A percentile compares a stretch with the other conserved stretches of the same genome.
phyloP scores from a whole-genome alignment of 2,797 vertebrate species.

The Gymnoscopelus braueri region DNA sequence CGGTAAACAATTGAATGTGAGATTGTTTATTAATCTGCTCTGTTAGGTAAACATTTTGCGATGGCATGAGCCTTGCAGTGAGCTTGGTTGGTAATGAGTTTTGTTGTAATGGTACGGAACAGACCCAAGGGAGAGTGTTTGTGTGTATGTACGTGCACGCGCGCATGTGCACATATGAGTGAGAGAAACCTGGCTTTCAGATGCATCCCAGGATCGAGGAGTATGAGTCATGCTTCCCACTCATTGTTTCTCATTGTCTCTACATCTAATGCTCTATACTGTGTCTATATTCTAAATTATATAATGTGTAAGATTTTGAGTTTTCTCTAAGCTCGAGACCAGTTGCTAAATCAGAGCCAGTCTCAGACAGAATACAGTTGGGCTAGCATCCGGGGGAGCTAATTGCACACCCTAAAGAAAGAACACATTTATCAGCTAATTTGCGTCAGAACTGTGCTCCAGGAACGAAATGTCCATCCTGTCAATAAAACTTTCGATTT shows the following conservation, averaged over 20 bases:
- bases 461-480: conserved; percentile 18
- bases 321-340: conserved; percentile 1
- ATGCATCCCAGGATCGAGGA: conserved; percentile 7
- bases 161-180: neutral
- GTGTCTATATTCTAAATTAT: neutral
- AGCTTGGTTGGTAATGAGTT: conserved; percentile 24
- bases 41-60: conserved; percentile 13
- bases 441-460: conserved; percentile 10
- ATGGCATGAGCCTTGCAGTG: neutral
- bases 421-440: conserved; percentile 31
- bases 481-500: conserved; percentile 49
- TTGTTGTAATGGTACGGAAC: conserved; percentile 24
- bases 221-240: conserved; percentile 26
- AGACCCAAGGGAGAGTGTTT: neutral
- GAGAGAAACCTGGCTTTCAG: conserved; percentile 26
- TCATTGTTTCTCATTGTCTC: neutral
- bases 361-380: neutral
- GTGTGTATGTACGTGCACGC: conserved; percentile 8
- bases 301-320: neutral
- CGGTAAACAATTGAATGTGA: neutral
- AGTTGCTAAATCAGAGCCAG: conserved; percentile 14
- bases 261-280: neutral
- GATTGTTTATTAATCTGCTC: conserved; percentile 23
- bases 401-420: conserved; percentile 14
- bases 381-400: conserved; percentile 11